Evolutionary conservation across 2,888 invertebrate species (phyloP), one percentile per base, ranked within the genome.

Genomic region (Nasonovia ribisnigri): DNA sequence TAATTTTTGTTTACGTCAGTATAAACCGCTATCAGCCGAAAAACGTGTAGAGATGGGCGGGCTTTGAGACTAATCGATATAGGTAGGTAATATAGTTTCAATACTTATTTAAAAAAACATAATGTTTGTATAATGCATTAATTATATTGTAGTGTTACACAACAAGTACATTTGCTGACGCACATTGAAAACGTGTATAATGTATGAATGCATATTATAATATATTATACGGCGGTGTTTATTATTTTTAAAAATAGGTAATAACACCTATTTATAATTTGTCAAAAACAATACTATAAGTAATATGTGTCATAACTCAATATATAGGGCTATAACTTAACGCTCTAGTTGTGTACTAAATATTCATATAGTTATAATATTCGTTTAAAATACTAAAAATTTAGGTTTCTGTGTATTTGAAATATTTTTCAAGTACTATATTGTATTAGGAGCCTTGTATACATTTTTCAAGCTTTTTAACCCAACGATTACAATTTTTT

Each of bases 1-100:
- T 67, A 1, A 36, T 60, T 92, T 92, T 86, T 87, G 92, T 87
- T 92, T 92, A 92, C 92, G n/a, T 86, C 36, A 87, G 46, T 92
- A 91, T 57, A 57, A 29, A 36, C 20, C 46, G 13, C 26, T 87
- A 87, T 92, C 87, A 29, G 51, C 67, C 67, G 42, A 88, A 92
- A 48, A 77, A 77, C 67, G 36, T 67, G 42, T 87, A 88, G 42
- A 67, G 48, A 87, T 92, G 48, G 48, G 48, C 36, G 4, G 16
- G 48, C 4, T 88, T 60, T 48, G 48, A 60, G 16, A 36, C 26
- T 87, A 67, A 46, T 60, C n/a, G 36, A 67, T 88, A 77, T 77
- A 51, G 51, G 1, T 48, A 48, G 48, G 54, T 54, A 60, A 42
- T 67, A 67, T 51, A 29, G 46, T 86, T 86, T 86, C 86, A 88